Percentiles rank a stretch among this genome's conserved stretches.
phyloP scores from a whole-genome alignment of 2,113 vertebrate species.

The Melanostigma gelatinosum region DNA sequence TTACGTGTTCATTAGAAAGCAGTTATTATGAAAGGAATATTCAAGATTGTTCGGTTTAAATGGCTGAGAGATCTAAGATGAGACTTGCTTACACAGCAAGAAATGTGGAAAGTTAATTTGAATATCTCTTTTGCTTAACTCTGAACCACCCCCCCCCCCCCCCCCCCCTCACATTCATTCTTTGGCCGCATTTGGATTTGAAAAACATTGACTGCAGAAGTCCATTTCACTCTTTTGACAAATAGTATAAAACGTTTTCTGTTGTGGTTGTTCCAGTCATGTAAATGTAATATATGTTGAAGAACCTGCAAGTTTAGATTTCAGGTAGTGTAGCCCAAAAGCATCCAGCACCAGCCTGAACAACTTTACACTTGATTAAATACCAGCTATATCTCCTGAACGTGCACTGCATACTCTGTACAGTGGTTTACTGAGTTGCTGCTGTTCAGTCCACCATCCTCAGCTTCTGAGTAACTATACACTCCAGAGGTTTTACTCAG shows the following conservation, averaged over 20 bases:
- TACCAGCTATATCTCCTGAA: background rate
- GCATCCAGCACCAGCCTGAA: conserved; percentile 9
- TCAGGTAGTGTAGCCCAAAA: background rate
- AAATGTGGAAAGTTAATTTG: conserved; percentile 33
- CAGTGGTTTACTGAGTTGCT: background rate
- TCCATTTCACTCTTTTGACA: background rate
- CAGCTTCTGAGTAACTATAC: background rate
- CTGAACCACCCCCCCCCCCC: conserved; percentile 47
- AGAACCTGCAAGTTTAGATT: background rate
- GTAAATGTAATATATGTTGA: background rate
- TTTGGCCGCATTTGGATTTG: conserved; percentile 7
- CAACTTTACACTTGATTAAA: background rate
- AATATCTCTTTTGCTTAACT: conserved; percentile 24
- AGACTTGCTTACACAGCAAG: conserved; percentile 46
- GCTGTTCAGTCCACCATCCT: background rate
- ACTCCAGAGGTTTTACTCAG: conserved; percentile 10
- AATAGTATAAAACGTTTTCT: background rate
- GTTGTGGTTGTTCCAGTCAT: background rate
- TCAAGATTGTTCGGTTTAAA: background rate
- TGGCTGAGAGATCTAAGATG: background rate
- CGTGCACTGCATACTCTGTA: background rate
- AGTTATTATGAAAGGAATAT: background rate
- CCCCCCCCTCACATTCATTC: conserved; percentile 32
- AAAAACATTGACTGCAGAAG: conserved; percentile 29
- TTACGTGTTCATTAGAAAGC: conserved; percentile 1